Evolutionary conservation across 2,888 invertebrate genomes (phyloP), one percentile per base, ranked within the genome.

Genomic region (Chymomyza amoena): DNA sequence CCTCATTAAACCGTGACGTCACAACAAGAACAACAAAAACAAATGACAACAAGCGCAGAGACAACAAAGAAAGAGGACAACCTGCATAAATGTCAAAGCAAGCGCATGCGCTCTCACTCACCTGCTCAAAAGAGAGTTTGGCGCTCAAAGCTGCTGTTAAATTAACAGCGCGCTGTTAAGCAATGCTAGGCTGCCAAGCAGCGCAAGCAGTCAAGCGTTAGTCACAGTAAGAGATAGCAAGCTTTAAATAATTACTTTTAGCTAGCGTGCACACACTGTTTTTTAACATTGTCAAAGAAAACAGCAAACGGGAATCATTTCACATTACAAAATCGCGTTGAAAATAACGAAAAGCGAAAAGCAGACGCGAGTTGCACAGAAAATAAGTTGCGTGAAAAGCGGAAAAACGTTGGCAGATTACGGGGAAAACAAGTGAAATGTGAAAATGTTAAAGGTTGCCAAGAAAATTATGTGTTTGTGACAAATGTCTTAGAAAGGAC

Each of bases 401-500:
- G 13, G 39, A 45, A 45, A 45, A 45, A 13, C 39, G 13, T 45
- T 45, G 36, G 7, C 36, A 36, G n/a, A n/a, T 45, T 45, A 13
- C 13, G 13, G 39, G 5, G 13, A 45, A 45, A 45, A 45, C 25
- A 45, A 45, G 39, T 45, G 39, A 45, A 45, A 13, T 45, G 39
- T 72, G 79, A 73, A 73, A 78, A 77, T 72, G 80, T 67, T 72
- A 81, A n/a, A 36, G 10, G 15, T 15, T 28, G 6, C 13, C 18
- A 64, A 39, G 15, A 52, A 61, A 52, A 10, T 16, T 54, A 9
- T n/a, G 16, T 16, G 54, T n/a, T n/a, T 2, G 16, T 54, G 54
- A 54, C 18, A 18, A 54, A 54, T 54, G 20, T 18, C 54, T 16
- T 9, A 18, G 54, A 54, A 1, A 54, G 54, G 16, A 20, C 54